Evolutionary conservation across 2,888 invertebrate species (phyloP).

Genomic region (Platycheirus albimanus): DNA sequence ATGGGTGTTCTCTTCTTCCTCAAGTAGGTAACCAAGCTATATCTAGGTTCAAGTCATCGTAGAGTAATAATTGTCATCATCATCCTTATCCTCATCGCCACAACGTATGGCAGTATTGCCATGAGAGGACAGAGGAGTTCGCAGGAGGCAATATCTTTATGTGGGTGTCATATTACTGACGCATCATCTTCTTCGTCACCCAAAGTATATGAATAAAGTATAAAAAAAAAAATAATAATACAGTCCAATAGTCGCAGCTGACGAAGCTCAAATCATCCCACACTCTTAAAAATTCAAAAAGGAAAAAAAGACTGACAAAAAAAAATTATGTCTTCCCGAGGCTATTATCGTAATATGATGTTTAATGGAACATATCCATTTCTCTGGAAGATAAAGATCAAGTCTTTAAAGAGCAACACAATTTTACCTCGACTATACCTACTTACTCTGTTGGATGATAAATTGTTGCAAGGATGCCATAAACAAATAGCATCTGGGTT

Average conservation of each 20-base stretch:
- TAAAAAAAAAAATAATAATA: neutral
- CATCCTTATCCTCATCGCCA: slow-evolving; percentile 26
- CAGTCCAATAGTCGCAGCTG: neutral
- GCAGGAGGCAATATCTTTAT: neutral
- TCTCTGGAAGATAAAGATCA: slow-evolving; percentile 32
- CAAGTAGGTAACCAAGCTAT: slow-evolving; percentile 14
- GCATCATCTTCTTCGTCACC: slow-evolving; percentile 2
- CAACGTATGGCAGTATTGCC: neutral
- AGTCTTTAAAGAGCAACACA: slow-evolving; percentile 4
- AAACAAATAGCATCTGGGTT: slow-evolving; percentile 46
- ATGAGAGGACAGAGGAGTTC: neutral
- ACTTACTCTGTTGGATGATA: slow-evolving; percentile 48
- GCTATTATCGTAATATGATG: slow-evolving; percentile 64
- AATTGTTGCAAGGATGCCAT: slow-evolving; percentile 57
- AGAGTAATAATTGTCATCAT: slow-evolving; percentile 23
- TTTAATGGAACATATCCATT: slow-evolving; percentile 69
- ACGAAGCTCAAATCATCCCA: slow-evolving; percentile 27
- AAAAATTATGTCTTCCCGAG: slow-evolving; percentile 49
- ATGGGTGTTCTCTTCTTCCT: slow-evolving; percentile 29
- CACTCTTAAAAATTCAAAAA: slow-evolving; percentile 14
- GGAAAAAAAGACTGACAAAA: slow-evolving; percentile 4
- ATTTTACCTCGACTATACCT: too few relatives aligned
- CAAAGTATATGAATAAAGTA: neutral
- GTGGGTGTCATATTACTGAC: slow-evolving; percentile 55
- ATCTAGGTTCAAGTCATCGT: slow-evolving; percentile 36